Base-by-base conservation (phyloP, 2,888 invertebrate genomes). In the Apocheima hispidaria region DNA sequence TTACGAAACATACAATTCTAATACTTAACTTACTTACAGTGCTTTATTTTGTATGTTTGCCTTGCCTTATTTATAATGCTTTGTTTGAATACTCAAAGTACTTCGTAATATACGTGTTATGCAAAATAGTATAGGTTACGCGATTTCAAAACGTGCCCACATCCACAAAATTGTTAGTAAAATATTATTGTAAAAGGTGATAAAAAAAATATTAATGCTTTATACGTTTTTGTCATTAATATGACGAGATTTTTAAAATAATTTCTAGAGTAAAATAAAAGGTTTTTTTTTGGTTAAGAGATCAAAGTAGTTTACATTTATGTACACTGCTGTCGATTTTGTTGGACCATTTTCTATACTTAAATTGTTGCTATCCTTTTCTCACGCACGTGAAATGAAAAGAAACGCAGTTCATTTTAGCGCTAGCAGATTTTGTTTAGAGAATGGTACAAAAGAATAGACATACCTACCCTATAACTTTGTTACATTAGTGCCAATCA, bases 211-310 rank as follows among this genome's bases (percentile, higher is more conserved):
- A 23, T 26, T n/a, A 6, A 23, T 9, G n/a, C n/a, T n/a, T n/a
- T n/a, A n/a, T n/a, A n/a, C n/a, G n/a, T n/a, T n/a, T n/a, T n/a
- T n/a, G n/a, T n/a, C n/a, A n/a, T n/a, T n/a, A n/a, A n/a, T n/a
- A n/a, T n/a, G n/a, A n/a, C n/a, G n/a, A n/a, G n/a, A n/a, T n/a
- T n/a, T n/a, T n/a, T 23, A 20, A 21, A 23, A n/a, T 23, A 2
- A 12, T n/a, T 21, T 43, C 26, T 23, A 16, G 14, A 46, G 18
- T 46, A 26, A 44, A 44, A 44, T 33, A 30, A 28, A 33, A 46
- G 30, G 46, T 20, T 10, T 30, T 14, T 68, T 61, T 75, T 73
- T 73, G 69, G 70, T 78, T 62, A 63, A 66, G 73, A 73, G 71
- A 73, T 71, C 71, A 30, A 62, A 60, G 2, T 50, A 46, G 28